Conservation (phyloP, 1,140 invertebrate species). For the Drosophila equinoxialis region DNA sequence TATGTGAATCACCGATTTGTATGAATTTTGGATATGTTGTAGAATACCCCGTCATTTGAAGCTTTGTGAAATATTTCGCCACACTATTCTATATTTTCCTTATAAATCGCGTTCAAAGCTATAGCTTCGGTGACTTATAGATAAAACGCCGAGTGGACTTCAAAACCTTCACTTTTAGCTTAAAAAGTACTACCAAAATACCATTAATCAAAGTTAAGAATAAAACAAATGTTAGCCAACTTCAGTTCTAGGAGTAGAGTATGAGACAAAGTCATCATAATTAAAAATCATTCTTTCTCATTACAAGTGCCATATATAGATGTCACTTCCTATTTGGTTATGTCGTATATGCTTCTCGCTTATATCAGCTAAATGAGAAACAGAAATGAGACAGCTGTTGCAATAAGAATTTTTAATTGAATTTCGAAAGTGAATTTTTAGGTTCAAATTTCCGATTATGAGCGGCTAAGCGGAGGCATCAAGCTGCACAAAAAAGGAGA, state of each 20-base stretch:
- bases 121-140: too few species aligned
- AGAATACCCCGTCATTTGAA: too few species aligned
- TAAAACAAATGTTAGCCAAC: not conserved
- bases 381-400: constrained; percentile 9
- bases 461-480: not conserved
- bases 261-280: not conserved
- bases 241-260: not conserved
- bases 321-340: constrained; percentile 6
- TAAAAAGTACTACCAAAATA: not conserved
- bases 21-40: too few species aligned
- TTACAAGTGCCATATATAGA: constrained; percentile 7
- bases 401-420: constrained; percentile 18
- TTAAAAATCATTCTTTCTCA: constrained; percentile 4
- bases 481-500: constrained; percentile 23
- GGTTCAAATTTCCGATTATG: constrained; percentile 6
- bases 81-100: too few species aligned
- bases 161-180: too few species aligned
- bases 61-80: too few species aligned
- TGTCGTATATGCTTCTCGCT: not conserved
- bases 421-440: constrained; percentile 17
- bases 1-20: too few species aligned
- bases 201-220: constrained; percentile 2
- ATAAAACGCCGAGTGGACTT: too few species aligned
- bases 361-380: constrained; percentile 3
- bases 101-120: too few species aligned